Percentiles rank a stretch among this genome's conserved stretches.
These are phyloP conservation scores for Mesorhabditis sp. DNA, from an alignment of 2,888 invertebrate species.

Conservation along the genomic window DNA sequence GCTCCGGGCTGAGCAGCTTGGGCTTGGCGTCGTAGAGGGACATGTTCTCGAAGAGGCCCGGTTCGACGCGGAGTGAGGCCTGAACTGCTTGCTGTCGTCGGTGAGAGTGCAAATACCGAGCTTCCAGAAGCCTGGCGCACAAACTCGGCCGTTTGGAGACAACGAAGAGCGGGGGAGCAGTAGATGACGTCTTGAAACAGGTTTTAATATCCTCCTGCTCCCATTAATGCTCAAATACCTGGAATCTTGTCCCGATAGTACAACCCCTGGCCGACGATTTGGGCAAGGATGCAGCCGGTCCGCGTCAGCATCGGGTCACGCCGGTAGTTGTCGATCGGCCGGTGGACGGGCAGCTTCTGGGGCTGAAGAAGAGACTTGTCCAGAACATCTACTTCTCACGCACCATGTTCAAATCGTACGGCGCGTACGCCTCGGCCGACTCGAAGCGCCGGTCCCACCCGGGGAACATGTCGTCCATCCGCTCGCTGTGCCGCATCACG, in stretches of 20 bases:
- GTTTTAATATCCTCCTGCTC: background rate
- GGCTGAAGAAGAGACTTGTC: slow-evolving; percentile 18
- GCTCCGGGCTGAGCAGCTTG: slow-evolving; percentile 18
- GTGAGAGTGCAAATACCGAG: background rate
- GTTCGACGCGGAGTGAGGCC: slow-evolving; percentile 23
- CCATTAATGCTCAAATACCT: slow-evolving; percentile 13
- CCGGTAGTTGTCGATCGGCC: slow-evolving; percentile 29
- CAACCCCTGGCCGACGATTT: slow-evolving; percentile 37
- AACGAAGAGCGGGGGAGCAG: slow-evolving; percentile 45
- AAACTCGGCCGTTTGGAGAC: slow-evolving; percentile 41
- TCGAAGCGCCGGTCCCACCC: slow-evolving; percentile 26
- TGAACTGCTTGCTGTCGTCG: background rate
- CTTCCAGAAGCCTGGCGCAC: slow-evolving; percentile 24
- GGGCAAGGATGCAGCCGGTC: slow-evolving; percentile 35
- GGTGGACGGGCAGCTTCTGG: slow-evolving; percentile 25
- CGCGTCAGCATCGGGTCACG: slow-evolving; percentile 41
- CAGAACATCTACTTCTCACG: background rate
- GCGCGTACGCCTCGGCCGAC: slow-evolving; percentile 19
- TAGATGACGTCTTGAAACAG: slow-evolving; percentile 38
- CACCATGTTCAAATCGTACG: slow-evolving; percentile 33
- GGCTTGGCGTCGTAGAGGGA: slow-evolving; percentile 26
- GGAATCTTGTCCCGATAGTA: slow-evolving; percentile 25
- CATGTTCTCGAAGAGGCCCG: slow-evolving; percentile 44
- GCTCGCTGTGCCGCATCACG: slow-evolving; percentile 38
- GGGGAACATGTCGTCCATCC: slow-evolving; percentile 33